Percentiles rank a stretch among this genome's conserved stretches.
phyloP scores from a whole-genome alignment of 1,140 invertebrate species.

The Helicoverpa armigera region DNA sequence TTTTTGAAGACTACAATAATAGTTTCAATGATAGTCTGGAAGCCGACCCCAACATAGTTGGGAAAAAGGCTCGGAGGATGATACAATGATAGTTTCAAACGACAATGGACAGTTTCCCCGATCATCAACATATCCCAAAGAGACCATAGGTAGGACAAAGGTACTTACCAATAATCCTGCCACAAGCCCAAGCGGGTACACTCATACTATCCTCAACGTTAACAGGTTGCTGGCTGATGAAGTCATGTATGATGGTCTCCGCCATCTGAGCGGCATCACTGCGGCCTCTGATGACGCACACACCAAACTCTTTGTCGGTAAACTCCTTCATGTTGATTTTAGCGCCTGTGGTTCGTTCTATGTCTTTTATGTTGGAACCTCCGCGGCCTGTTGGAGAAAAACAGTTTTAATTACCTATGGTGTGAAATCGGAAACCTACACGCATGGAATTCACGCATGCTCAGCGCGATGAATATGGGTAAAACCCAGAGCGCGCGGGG shows the following conservation, averaged over 20 bases:
- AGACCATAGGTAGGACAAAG: not conserved
- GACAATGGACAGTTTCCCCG: no score
- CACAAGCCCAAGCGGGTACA: constrained; percentile 89
- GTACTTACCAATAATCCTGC: constrained; percentile 89
- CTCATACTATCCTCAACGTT: constrained; percentile 89
- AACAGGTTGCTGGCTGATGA: constrained; percentile 90
- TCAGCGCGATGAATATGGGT: no score
- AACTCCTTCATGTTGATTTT: constrained; percentile 89
- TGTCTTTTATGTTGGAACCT: constrained; percentile 90
- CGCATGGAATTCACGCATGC: no score
- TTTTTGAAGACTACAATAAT: no score
- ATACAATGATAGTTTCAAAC: no score
- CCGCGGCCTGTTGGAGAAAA: constrained; percentile 88
- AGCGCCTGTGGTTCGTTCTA: constrained; percentile 91
- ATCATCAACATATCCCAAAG: no score
- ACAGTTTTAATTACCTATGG: not conserved
- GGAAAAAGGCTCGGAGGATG: no score
- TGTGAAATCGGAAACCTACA: no score
- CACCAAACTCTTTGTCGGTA: constrained; percentile 84
- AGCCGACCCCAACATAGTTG: no score
- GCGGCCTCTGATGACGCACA: constrained; percentile 90
- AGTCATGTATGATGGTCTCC: constrained; percentile 90
- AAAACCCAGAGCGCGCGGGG: no score
- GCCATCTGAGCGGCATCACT: constrained; percentile 89
- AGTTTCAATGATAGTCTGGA: no score